Conservation (phyloP, 2,113 vertebrate genomes). For the Seriola aureovittata region DNA sequence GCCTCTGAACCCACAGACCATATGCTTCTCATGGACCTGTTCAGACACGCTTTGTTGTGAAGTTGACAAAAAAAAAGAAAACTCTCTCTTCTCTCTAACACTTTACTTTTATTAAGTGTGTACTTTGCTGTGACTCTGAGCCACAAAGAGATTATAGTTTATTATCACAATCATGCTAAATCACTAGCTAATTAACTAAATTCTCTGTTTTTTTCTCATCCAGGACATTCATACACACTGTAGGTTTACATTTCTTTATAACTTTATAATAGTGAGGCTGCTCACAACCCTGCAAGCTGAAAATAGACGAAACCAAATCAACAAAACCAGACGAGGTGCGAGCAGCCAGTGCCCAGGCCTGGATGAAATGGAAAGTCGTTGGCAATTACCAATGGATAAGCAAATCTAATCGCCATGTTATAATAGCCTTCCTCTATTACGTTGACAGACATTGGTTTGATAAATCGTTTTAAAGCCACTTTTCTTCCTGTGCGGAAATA, state of each 20-base stretch:
- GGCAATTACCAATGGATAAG: conserved; percentile 33
- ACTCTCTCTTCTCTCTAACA: not conserved
- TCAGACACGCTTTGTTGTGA: not conserved
- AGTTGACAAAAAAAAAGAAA: not conserved
- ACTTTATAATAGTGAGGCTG: not conserved
- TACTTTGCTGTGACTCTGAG: not conserved
- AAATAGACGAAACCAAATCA: conserved; percentile 29
- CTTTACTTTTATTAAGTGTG: not conserved
- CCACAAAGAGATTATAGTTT: not conserved
- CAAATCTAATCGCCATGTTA: conserved; percentile 40
- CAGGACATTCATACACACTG: not conserved
- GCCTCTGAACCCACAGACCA: not conserved
- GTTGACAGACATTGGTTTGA: conserved; percentile 46
- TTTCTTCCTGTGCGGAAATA: conserved; percentile 32
- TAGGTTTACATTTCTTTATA: not conserved
- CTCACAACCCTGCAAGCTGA: not conserved
- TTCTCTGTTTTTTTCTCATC: not conserved
- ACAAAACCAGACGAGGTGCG: conserved; percentile 42
- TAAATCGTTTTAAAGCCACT: conserved; percentile 25
- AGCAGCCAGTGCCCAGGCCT: conserved; percentile 25
- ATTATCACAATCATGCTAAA: not conserved
- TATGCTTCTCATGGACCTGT: not conserved
- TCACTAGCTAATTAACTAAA: not conserved
- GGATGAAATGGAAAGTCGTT: conserved; percentile 57
- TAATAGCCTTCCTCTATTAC: conserved; percentile 39